Evolutionary conservation across 2,797 vertebrate genomes (phyloP).

Genomic region (Pachyuromys duprasi): DNA sequence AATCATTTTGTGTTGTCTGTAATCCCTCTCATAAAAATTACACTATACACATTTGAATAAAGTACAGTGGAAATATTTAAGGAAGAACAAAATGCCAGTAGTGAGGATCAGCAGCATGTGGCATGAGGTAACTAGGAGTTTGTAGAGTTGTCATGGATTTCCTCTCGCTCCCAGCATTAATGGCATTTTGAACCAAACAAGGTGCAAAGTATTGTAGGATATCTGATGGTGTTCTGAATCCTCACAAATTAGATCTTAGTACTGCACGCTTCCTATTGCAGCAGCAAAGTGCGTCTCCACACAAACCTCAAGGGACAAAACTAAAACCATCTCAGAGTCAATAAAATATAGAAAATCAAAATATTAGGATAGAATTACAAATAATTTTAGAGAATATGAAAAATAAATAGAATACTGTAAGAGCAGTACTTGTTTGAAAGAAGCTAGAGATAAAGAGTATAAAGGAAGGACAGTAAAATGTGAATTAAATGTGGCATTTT

Average conservation of each 20-base stretch:
- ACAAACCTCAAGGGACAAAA: background rate
- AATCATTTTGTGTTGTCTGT: background rate
- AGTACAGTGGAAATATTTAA: background rate
- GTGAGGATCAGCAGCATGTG: background rate
- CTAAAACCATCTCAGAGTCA: background rate
- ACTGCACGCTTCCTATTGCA: fast-evolving
- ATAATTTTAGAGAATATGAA: background rate
- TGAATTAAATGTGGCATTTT: background rate
- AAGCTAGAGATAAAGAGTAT: background rate
- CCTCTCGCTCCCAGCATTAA: background rate
- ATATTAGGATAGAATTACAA: background rate
- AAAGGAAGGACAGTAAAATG: background rate
- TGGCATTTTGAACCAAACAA: background rate
- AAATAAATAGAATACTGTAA: background rate
- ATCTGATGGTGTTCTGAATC: background rate
- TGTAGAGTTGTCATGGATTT: background rate
- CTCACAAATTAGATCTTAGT: background rate
- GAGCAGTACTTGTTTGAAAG: background rate
- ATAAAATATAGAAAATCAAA: background rate
- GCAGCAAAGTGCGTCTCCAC: background rate
- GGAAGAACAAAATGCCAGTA: background rate
- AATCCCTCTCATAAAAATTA: background rate
- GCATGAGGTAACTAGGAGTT: fast-evolving
- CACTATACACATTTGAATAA: background rate
- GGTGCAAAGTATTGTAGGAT: background rate